Evolutionary conservation across 2,113 vertebrate genomes (phyloP), one percentile per base, ranked within the genome.

Genomic region (Paradoxurus hermaphroditus): DNA sequence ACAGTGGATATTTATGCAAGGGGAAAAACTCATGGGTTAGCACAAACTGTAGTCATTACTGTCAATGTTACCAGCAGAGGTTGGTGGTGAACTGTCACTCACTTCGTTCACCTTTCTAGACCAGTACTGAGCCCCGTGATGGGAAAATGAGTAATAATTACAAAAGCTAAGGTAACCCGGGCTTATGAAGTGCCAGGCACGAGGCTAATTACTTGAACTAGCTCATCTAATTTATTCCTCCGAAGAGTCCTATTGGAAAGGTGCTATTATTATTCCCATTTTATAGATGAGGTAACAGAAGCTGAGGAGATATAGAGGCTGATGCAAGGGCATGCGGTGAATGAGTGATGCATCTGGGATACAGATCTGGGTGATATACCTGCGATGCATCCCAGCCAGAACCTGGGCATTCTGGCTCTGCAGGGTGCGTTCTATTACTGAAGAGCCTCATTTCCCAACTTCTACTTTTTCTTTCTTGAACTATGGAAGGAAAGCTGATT

Each of bases 101-200:
- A 88, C 68, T 51, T 56, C 72, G 67, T 86, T 97, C 41, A 78
- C 91, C 46, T 70, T 93, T 89, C 46, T 72, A 79, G 65, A n/a
- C 27, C 5, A 36, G 59, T 51, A 27, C 34, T 36, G 39, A 81
- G 78, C 9, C 72, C 46, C 7, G 0, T 27, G 79, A 77, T 27
- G n/a, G 86, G 79, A 63, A 95, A 78, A 83, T 44, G 25, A 31
- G 14, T 72, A 39, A 34, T 13, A 81, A 34, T 11, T 41, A 44
- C 1, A 62, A 39, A 0, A 77, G 34, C 23, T 79, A 34, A n/a
- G 9, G 25, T 13, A 82, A n/a, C 19, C 15, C 18, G 14, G 27
- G 46, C 14, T 77, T 91, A 31, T 36, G 25, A n/a, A 0, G 2
- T 79, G 18, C 41, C 36, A 86, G 65, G 51, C 39, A 34, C 39